Percentiles rank a stretch among this genome's conserved stretches.
phyloP scores from a whole-genome alignment of 2,797 vertebrate species.

The Spea hammondii region DNA sequence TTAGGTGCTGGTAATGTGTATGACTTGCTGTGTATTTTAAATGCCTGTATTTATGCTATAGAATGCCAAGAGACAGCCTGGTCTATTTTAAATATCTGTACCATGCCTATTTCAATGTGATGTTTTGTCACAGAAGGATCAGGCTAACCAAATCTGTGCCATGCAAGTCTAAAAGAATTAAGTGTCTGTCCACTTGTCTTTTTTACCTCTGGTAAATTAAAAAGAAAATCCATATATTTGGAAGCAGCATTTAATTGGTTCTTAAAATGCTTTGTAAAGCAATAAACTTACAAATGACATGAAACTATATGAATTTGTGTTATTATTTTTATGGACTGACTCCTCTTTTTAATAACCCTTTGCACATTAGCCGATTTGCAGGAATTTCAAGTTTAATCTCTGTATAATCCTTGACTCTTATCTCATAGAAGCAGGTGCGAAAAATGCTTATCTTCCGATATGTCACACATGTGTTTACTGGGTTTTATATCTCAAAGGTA shows the following conservation, averaged over 20 bases:
- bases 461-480: constrained; percentile 20
- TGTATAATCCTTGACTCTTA: neutral
- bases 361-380: neutral
- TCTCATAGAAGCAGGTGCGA: constrained; percentile 17
- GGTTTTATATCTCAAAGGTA: constrained; percentile 8
- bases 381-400: neutral
- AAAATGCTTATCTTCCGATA: constrained; percentile 13
- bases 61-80: neutral
- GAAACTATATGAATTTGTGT: constrained; percentile 12
- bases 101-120: neutral
- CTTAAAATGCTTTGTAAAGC: constrained; percentile 27
- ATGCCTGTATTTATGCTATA: neutral
- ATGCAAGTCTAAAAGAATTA: neutral
- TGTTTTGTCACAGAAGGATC: neutral
- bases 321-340: constrained; percentile 3
- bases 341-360: neutral
- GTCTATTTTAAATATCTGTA: neutral
- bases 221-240: neutral
- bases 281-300: constrained; percentile 19
- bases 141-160: neutral
- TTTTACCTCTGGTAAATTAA: neutral
- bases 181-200: neutral
- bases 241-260: constrained; percentile 8
- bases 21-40: neutral
- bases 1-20: neutral